A percentile compares a stretch with the other conserved stretches of the same genome.
phyloP scores from a whole-genome alignment of 2,113 vertebrate species.

The Heterochromis multidens region DNA sequence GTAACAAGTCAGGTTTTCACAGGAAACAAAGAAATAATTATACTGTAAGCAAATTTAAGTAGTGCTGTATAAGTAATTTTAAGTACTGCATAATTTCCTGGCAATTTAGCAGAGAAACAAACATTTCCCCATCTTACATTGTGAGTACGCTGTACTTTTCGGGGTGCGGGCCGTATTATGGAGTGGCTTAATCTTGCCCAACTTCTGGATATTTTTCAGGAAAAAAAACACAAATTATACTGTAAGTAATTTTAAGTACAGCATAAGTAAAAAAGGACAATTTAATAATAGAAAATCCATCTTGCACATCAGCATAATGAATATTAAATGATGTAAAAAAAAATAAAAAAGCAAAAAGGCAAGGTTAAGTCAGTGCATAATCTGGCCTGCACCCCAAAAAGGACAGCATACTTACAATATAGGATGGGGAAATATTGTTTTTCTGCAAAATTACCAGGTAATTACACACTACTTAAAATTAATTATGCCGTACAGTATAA shows the following conservation, averaged over 20 bases:
- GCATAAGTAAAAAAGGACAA: not conserved
- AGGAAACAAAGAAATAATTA: not conserved
- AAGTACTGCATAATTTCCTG: not conserved
- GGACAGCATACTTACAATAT: not conserved
- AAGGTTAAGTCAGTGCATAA: no score
- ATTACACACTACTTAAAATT: no score
- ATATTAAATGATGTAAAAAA: not conserved
- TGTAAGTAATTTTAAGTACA: not conserved
- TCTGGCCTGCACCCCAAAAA: rapidly evolving
- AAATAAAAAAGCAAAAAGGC: not conserved
- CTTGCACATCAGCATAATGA: not conserved
- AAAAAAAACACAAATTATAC: not conserved
- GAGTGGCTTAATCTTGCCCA: not conserved
- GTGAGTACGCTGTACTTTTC: not conserved
- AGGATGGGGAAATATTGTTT: not conserved
- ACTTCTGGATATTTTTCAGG: not conserved
- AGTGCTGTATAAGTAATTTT: no score
- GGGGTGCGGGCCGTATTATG: not conserved
- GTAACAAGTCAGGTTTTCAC: rapidly evolving
- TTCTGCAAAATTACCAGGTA: no score
- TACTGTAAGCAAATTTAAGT: rapidly evolving
- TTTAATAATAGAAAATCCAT: not conserved
- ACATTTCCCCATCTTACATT: not conserved
- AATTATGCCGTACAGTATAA: no score
- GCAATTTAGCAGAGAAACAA: not conserved